Conservation (phyloP, 2,797 vertebrate genomes). For the Gouania willdenowi region DNA sequence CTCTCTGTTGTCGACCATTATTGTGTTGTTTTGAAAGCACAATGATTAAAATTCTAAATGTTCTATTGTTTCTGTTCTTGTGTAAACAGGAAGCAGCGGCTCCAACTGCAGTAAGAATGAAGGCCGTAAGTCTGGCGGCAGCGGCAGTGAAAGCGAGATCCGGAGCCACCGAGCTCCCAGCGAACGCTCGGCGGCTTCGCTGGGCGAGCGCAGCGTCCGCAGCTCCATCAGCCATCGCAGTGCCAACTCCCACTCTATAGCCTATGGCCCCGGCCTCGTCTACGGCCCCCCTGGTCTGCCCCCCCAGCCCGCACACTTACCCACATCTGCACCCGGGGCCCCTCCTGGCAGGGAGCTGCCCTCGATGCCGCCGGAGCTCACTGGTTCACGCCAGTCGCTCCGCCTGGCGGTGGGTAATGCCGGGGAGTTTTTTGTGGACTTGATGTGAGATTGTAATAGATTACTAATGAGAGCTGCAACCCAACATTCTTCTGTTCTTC, state of each 20-base stretch:
- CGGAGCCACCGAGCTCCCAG: slow-evolving; percentile 83
- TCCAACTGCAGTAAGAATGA: slow-evolving; percentile 92
- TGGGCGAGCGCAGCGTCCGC: slow-evolving; percentile 86
- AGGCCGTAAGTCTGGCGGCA: slow-evolving; percentile 85
- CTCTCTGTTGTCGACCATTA: too few species aligned
- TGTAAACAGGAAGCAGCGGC: slow-evolving; percentile 87
- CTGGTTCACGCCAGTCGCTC: slow-evolving; percentile 95
- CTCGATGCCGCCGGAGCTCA: slow-evolving; percentile 92
- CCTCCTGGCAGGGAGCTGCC: slow-evolving; percentile 87
- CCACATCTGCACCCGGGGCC: slow-evolving; percentile 80
- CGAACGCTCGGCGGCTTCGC: slow-evolving; percentile 79
- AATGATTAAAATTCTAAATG: too few species aligned
- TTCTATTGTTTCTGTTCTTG: slow-evolving; percentile 11
- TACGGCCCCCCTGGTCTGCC: slow-evolving; percentile 89
- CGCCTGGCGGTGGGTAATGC: slow-evolving; percentile 97
- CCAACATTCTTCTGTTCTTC: slow-evolving; percentile 23
- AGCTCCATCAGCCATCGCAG: slow-evolving; percentile 87
- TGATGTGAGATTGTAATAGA: slow-evolving; percentile 90
- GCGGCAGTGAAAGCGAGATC: slow-evolving; percentile 88
- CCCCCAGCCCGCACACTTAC: slow-evolving; percentile 80
- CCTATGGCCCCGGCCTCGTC: slow-evolving; percentile 68
- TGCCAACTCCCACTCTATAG: slow-evolving; percentile 85
- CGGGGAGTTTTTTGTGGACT: slow-evolving; percentile 98
- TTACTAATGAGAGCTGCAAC: slow-evolving; percentile 22
- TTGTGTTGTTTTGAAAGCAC: too few species aligned